A percentile compares a stretch with the other conserved stretches of the same genome.
phyloP scores from a whole-genome alignment of 2,888 invertebrate genomes.

The Cephalotes varians region DNA sequence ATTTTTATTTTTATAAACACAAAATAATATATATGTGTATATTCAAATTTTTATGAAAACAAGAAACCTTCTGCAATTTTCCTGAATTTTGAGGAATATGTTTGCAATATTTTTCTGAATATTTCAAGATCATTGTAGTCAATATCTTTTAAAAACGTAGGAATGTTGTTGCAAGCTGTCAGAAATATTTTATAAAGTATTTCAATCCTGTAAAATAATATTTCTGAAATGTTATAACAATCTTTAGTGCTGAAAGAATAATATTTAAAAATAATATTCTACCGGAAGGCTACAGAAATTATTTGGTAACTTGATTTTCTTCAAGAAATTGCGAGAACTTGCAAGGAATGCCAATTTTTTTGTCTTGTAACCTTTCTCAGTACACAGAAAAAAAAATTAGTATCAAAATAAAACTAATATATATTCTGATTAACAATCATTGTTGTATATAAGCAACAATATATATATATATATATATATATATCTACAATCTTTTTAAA shows the following conservation, averaged over 20 bases:
- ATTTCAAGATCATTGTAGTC: background rate
- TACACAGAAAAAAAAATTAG: background rate
- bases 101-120: background rate
- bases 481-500: no score
- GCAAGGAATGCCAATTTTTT: background rate
- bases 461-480: no score
- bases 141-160: background rate
- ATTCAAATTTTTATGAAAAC: background rate
- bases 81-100: background rate
- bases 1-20: no score
- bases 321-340: background rate
- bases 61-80: background rate
- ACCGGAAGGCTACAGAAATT: background rate
- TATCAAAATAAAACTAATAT: no score
- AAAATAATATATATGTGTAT: background rate
- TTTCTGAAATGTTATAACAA: background rate
- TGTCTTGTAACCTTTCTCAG: background rate
- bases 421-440: no score
- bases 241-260: background rate
- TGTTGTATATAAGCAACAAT: no score
- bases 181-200: background rate
- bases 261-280: no score
- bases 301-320: slow-evolving; percentile 7
- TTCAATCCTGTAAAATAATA: background rate
- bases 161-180: background rate